phyloP scores from a whole-genome alignment of 1,140 invertebrate species.

The Zaprionus africanus region DNA sequence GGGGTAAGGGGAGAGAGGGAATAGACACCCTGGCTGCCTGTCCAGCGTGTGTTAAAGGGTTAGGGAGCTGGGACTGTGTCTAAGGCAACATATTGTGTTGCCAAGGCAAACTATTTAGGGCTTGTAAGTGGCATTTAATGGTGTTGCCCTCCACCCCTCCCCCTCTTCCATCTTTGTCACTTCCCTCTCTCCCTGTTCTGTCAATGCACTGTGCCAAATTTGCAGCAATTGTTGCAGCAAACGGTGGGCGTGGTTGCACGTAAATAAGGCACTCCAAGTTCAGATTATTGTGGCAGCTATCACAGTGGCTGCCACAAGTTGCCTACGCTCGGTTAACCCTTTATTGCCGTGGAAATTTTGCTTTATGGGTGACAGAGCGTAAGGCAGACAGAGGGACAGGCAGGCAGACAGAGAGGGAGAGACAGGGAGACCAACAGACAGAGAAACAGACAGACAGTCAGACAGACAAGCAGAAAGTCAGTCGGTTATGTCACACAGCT shows the following conservation, averaged over 20 bases:
- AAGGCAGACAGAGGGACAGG: not conserved
- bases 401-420: not conserved
- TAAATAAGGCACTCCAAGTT: constrained; percentile 7
- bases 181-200: not conserved
- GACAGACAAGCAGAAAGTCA: not conserved
- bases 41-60: constrained; percentile 17
- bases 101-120: constrained; percentile 72
- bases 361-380: not conserved
- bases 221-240: constrained; percentile 37
- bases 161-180: too few species aligned
- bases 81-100: constrained; percentile 69
- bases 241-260: constrained; percentile 17
- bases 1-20: not conserved
- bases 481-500: constrained; percentile 50
- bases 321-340: constrained; percentile 35
- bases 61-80: not conserved
- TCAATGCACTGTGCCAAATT: constrained; percentile 53
- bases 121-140: constrained; percentile 79
- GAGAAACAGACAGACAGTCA: not conserved
- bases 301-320: constrained; percentile 15
- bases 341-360: constrained; percentile 6
- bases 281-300: constrained; percentile 19
- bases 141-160: too few species aligned
- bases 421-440: not conserved
- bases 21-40: not conserved